Evolutionary conservation across 2,113 vertebrate genomes (phyloP).

Genomic region (Glaucomys volans): DNA sequence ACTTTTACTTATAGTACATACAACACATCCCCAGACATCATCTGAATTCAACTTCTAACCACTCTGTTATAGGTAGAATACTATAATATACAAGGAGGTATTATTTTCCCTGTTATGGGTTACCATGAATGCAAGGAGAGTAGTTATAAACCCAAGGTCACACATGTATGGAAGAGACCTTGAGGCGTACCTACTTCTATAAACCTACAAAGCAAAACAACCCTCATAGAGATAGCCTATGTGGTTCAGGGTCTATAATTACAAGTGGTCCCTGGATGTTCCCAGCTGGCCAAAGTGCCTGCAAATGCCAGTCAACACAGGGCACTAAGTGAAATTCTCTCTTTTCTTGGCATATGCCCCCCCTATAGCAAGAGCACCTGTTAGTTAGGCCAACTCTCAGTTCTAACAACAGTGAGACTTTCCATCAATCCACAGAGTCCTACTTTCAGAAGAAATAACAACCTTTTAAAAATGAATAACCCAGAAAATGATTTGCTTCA

Average conservation of each 20-base stretch:
- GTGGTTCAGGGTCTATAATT: background rate
- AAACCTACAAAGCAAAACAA: background rate
- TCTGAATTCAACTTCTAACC: background rate
- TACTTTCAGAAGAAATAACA: conserved; percentile 31
- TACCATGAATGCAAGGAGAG: background rate
- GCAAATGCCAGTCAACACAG: background rate
- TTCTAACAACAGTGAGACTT: conserved; percentile 18
- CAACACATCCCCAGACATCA: background rate
- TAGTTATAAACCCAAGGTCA: background rate
- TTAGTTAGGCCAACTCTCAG: background rate
- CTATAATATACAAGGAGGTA: background rate
- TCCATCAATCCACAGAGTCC: background rate
- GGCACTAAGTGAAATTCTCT: background rate
- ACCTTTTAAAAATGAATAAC: conserved; percentile 35
- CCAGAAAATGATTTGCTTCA: conserved; percentile 43
- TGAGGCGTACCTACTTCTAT: background rate
- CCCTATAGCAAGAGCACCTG: background rate
- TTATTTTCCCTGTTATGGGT: background rate
- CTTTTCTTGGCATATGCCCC: background rate
- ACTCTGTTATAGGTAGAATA: background rate
- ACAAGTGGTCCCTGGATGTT: background rate
- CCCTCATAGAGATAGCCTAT: background rate
- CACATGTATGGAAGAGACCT: background rate
- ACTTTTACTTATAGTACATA: background rate
- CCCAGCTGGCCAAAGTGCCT: background rate